These are phyloP conservation scores for Strigamia maritima DNA, from an alignment of 2,888 invertebrate species.

Conservation along the genomic window DNA sequence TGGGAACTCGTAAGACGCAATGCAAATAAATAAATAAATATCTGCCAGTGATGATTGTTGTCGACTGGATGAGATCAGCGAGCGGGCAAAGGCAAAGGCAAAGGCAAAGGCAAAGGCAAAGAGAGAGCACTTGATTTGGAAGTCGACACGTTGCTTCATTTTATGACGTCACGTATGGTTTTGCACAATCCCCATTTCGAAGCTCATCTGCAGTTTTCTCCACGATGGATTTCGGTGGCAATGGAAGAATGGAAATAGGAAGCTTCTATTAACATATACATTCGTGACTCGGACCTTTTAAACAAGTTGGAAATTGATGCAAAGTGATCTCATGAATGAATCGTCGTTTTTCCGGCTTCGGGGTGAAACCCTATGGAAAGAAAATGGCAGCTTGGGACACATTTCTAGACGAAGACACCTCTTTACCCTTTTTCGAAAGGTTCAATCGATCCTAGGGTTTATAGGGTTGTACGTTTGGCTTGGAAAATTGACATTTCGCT, in stretches of 20 bases:
- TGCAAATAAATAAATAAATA: neutral
- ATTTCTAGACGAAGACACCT: neutral
- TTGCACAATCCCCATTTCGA: neutral
- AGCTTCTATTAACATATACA: neutral
- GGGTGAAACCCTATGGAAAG: neutral
- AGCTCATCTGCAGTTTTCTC: neutral
- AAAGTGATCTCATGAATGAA: neutral
- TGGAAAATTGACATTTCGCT: neutral
- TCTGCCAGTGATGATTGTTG: neutral
- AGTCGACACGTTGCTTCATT: neutral
- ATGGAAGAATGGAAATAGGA: neutral
- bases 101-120: neutral
- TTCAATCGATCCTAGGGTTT: neutral
- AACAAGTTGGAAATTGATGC: neutral
- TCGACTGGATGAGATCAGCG: neutral
- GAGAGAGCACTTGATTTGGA: neutral
- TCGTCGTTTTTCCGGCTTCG: neutral
- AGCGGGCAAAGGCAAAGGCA: neutral
- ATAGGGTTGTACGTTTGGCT: neutral
- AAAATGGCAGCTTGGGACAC: neutral
- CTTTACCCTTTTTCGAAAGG: neutral
- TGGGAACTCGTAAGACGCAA: neutral
- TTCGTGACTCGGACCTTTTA: neutral
- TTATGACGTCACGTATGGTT: neutral
- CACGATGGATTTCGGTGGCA: neutral